Conservation (phyloP, 2,797 vertebrate species). For the Falco rusticolus region DNA sequence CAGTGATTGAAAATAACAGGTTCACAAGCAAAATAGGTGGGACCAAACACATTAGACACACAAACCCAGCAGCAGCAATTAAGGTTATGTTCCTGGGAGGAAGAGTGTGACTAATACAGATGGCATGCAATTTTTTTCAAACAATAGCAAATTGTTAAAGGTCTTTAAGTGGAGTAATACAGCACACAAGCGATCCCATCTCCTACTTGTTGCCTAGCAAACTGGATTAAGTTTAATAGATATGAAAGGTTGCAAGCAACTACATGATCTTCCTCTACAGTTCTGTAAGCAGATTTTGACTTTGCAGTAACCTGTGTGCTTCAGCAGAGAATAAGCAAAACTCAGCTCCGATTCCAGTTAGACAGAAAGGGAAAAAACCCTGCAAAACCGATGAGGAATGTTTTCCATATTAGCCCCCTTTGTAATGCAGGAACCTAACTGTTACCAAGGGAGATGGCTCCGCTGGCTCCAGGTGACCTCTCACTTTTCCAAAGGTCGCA, state of each 20-base stretch:
- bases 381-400: neutral
- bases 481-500: neutral
- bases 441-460: neutral
- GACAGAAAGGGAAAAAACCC: neutral
- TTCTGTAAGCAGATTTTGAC: neutral
- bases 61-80: slow-evolving; percentile 1
- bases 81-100: neutral
- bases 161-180: neutral
- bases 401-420: neutral
- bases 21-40: slow-evolving; percentile 14
- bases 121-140: neutral
- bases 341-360: neutral
- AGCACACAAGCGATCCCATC: neutral
- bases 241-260: neutral
- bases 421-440: neutral
- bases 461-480: neutral
- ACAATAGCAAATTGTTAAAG: neutral
- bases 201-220: slow-evolving; percentile 1
- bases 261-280: neutral
- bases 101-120: slow-evolving; percentile 1
- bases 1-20: slow-evolving; percentile 26
- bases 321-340: neutral
- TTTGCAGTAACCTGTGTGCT: neutral
- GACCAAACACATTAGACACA: neutral
- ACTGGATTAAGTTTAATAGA: slow-evolving; percentile 8